Evolutionary conservation across 37 sponge, comb jelly and placozoan genomes (phyloP).

Genomic region (Halisarca cf. caerulea): DNA sequence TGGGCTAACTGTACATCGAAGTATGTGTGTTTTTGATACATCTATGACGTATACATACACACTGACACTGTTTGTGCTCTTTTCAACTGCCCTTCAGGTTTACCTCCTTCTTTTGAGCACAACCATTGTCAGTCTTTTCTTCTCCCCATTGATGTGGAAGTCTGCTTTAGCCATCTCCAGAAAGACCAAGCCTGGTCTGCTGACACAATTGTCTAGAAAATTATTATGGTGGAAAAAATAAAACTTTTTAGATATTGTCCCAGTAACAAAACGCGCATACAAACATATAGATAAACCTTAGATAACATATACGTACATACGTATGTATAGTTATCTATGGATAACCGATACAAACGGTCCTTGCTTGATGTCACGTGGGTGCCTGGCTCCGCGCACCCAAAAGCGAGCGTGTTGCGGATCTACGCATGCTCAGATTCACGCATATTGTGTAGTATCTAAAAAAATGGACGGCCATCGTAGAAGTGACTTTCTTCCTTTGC

Average conservation of each 20-base stretch:
- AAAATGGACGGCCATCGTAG: neutral
- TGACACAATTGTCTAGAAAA: neutral
- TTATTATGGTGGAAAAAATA: neutral
- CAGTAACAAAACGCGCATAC: no score
- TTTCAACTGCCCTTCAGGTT: constrained; percentile 33
- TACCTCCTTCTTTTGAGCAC: constrained; percentile 74
- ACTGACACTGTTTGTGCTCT: neutral
- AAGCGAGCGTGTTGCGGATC: neutral
- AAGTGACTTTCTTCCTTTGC: neutral
- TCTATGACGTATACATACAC: no score
- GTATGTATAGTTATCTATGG: no score
- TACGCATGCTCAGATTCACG: constrained; percentile 12
- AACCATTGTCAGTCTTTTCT: constrained; percentile 67
- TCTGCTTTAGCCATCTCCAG: neutral
- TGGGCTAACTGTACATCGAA: no score
- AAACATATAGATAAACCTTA: no score
- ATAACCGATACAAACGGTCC: no score
- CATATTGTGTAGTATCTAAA: no score
- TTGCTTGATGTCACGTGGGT: no score
- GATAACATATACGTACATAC: no score
- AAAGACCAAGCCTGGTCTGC: neutral
- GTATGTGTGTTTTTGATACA: no score
- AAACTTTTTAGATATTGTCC: no score
- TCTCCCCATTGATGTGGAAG: constrained; percentile 72
- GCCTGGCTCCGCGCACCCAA: no score